These are phyloP conservation scores for Gambusia yucatana DNA, from an alignment of 2,797 vertebrate species.

Conservation along the genomic window DNA sequence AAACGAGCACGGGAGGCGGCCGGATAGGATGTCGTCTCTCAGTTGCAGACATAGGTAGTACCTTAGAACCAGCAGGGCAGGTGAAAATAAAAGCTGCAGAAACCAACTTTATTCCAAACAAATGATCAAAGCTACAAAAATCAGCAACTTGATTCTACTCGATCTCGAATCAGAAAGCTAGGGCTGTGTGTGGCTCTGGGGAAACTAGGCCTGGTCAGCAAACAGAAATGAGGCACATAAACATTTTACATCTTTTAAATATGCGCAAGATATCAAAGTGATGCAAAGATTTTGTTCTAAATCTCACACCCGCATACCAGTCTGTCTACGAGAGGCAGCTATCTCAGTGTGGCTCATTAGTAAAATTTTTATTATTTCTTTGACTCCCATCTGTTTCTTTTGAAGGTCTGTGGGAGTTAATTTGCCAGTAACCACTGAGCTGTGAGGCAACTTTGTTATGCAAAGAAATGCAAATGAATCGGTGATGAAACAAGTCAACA, in stretches of 20 bases:
- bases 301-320: background rate
- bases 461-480: background rate
- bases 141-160: background rate
- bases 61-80: conserved; percentile 70
- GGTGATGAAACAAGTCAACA: background rate
- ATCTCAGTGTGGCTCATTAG: background rate
- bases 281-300: background rate
- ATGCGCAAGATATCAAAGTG: background rate
- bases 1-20: conserved; percentile 95
- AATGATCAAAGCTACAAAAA: background rate
- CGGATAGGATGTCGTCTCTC: conserved; percentile 94
- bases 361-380: background rate
- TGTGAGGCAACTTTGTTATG: background rate
- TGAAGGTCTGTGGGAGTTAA: background rate
- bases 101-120: background rate
- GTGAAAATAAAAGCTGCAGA: background rate
- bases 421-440: background rate
- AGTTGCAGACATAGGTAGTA: conserved; percentile 98
- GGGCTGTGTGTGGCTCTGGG: background rate
- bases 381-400: background rate
- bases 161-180: background rate
- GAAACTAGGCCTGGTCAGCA: background rate
- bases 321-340: background rate
- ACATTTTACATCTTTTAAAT: background rate
- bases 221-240: background rate